phyloP scores from a whole-genome alignment of 2,797 vertebrate genomes.

The Simalia tracyae region DNA sequence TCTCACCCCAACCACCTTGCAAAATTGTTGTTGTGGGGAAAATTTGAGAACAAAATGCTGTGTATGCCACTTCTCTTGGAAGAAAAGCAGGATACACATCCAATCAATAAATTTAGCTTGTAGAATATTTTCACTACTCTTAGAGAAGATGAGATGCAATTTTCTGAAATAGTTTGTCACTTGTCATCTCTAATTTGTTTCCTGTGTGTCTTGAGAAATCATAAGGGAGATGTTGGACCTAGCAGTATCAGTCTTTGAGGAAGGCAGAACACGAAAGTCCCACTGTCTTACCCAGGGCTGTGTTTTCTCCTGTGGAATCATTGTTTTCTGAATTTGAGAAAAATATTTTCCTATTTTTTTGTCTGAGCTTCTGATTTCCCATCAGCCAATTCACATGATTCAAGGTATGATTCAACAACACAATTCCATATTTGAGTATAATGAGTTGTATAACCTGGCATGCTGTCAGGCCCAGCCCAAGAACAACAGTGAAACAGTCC shows the following conservation, averaged over 20 bases:
- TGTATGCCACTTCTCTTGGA: neutral
- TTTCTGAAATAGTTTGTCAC: neutral
- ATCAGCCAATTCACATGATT: neutral
- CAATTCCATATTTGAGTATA: neutral
- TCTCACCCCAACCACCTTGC: neutral
- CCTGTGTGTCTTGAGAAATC: neutral
- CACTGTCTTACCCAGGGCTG: neutral
- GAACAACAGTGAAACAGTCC: too few species aligned
- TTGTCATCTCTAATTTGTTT: neutral
- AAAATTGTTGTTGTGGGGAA: neutral
- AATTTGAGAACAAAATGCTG: neutral
- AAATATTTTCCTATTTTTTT: neutral
- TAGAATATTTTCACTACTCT: neutral
- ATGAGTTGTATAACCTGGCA: neutral
- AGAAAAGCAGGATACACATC: neutral
- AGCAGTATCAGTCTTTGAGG: neutral
- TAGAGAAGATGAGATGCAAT: neutral
- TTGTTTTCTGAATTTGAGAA: neutral
- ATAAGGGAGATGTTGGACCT: neutral
- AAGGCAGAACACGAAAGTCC: neutral
- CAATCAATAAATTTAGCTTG: neutral
- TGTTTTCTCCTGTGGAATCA: neutral
- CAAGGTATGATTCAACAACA: neutral
- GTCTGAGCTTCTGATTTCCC: neutral
- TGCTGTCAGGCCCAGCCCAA: too few species aligned